A percentile compares a stretch with the other conserved stretches of the same genome.
These are phyloP conservation scores for Scatophagus argus DNA, from an alignment of 2,113 vertebrate genomes.

Conservation along the genomic window DNA sequence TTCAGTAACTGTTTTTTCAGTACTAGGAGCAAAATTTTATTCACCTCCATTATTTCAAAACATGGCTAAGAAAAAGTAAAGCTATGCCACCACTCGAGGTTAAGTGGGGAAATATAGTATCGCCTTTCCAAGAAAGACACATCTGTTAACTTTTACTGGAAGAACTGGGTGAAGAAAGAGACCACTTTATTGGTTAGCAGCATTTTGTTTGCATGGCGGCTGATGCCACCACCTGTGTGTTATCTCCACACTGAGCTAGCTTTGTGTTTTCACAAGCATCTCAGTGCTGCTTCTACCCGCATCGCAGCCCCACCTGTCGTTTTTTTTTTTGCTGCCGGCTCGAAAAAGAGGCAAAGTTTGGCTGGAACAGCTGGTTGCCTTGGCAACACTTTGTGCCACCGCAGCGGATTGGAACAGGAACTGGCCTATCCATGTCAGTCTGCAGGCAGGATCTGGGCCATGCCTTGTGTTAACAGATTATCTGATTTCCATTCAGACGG, in stretches of 20 bases:
- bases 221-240: conserved; percentile 23
- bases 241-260: conserved; percentile 31
- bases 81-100: background rate
- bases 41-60: background rate
- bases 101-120: background rate
- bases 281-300: conserved; percentile 45
- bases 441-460: conserved; percentile 80
- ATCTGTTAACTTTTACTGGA: background rate
- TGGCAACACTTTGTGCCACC: conserved; percentile 73
- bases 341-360: conserved; percentile 66
- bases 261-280: conserved; percentile 55
- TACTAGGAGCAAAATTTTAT: background rate
- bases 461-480: conserved; percentile 82
- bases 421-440: conserved; percentile 78
- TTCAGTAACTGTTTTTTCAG: background rate
- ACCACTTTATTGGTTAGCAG: conserved; percentile 17
- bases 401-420: conserved; percentile 78
- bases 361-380: conserved; percentile 75
- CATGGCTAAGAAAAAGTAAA: background rate
- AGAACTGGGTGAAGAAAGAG: background rate
- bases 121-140: background rate
- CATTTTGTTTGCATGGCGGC: conserved; percentile 26
- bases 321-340: conserved; percentile 57
- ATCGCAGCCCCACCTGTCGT: conserved; percentile 75
- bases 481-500: conserved; percentile 81